A percentile compares a stretch with the other conserved stretches of the same genome.
phyloP scores from a whole-genome alignment of 2,888 invertebrate genomes.

The Hemistola chrysoprasaria region DNA sequence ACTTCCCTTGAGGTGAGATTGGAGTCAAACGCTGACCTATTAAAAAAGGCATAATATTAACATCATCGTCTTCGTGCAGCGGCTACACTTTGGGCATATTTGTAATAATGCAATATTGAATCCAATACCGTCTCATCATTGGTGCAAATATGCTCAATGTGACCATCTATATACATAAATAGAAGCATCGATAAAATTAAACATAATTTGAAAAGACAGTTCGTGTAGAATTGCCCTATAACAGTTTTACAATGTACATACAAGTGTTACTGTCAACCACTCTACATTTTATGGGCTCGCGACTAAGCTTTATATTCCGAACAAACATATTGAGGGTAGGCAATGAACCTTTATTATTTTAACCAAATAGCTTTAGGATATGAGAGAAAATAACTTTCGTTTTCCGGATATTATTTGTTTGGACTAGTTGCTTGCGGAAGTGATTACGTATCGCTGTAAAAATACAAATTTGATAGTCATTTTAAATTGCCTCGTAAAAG shows the following conservation, averaged over 20 bases:
- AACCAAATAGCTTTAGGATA: slow-evolving; percentile 7
- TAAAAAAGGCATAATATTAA: too few species aligned
- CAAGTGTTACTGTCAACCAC: slow-evolving; percentile 46
- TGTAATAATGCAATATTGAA: too few species aligned
- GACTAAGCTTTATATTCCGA: slow-evolving; percentile 59
- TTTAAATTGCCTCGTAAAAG: too few species aligned
- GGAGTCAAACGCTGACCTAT: too few species aligned
- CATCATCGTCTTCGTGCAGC: too few species aligned
- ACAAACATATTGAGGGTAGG: slow-evolving; percentile 49
- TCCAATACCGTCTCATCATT: too few species aligned
- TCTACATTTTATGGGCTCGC: slow-evolving; percentile 56
- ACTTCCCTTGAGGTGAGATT: too few species aligned
- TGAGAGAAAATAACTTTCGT: slow-evolving; percentile 17
- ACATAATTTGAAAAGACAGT: not conserved
- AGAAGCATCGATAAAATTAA: not conserved
- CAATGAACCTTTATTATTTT: slow-evolving; percentile 44
- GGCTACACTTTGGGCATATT: too few species aligned
- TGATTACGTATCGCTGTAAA: slow-evolving; percentile 7
- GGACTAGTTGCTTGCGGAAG: slow-evolving; percentile 3
- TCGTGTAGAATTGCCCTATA: slow-evolving; percentile 23
- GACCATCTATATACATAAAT: too few species aligned
- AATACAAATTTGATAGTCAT: not conserved
- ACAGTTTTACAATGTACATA: slow-evolving; percentile 31
- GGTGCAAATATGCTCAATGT: too few species aligned
- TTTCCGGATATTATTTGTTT: slow-evolving; percentile 22